Base-by-base conservation (phyloP, 2,888 invertebrate genomes). In the Andrena trimmerana region DNA sequence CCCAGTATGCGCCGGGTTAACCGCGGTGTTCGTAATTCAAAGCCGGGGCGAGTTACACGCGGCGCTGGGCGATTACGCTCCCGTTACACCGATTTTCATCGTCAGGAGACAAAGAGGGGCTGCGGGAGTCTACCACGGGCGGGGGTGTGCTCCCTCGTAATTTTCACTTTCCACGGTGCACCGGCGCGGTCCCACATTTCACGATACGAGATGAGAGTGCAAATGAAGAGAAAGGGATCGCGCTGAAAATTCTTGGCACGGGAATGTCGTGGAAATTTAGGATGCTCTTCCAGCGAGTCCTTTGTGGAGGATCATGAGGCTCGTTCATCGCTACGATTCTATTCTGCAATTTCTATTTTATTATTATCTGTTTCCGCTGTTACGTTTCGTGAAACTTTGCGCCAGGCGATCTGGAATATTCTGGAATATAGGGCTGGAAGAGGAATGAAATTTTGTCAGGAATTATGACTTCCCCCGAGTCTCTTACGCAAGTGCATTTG, bases 141-240 rank as follows among this genome's bases (percentile, higher is more conserved):
- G 27, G 33, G 31, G 33, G 62, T 48, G 3, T 13, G 65, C 65
- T 20, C 24, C 59, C 62, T 75, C 74, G 70, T 82, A 80, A 82
- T 82, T 82, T 80, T 82, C 82, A 75, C 80, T 80, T 82, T 80
- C 68, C 74, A 24, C 24, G 6, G 33, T 20, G n/a, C 50, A 10
- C 54, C 2, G 27, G 20, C 31, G 42, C 68, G 50, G 1, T 7
- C 68, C 63, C 16, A 27, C 69, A 52, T 57, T 68, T 72, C 67
- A 27, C 72, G 42, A 48, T 59, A 57, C 24, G 29, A 60, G 60
- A 67, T 48, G 73, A 71, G 59, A 62, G 81, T 59, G 78, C 52
- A 79, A 79, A 79, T 57, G 82, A 82, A 67, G 80, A 80, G 79
- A 70, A 67, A 75, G 48, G 59, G 60, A 54, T n/a, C n/a, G 4